Percentiles rank a stretch among this genome's conserved stretches.
These are phyloP conservation scores for Drosophila rhopaloa DNA, from an alignment of 1,140 invertebrate genomes.

Conservation along the genomic window DNA sequence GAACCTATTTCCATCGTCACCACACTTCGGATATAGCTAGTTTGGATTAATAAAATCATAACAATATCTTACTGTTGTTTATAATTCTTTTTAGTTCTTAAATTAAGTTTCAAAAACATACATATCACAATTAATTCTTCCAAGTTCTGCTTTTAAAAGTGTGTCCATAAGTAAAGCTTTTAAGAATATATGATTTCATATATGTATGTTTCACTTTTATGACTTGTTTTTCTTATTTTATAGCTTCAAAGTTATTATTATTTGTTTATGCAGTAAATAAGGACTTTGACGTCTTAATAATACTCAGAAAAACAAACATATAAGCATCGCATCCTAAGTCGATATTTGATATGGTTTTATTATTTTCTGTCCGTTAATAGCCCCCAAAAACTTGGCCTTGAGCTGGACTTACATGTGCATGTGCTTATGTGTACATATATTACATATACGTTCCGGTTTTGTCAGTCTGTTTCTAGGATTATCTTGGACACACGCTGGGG, in stretches of 20 bases:
- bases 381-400: slow-evolving; percentile 15
- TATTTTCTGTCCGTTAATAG: slow-evolving; percentile 19
- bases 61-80: too few species aligned
- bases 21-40: not conserved
- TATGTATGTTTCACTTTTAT: not conserved
- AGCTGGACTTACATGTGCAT: slow-evolving; percentile 18
- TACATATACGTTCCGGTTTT: slow-evolving; percentile 14
- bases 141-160: not conserved
- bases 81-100: too few species aligned
- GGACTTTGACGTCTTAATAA: slow-evolving; percentile 6
- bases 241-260: not conserved
- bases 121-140: too few species aligned
- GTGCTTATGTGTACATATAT: slow-evolving; percentile 5
- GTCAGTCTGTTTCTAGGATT: slow-evolving; percentile 43
- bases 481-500: slow-evolving; percentile 53
- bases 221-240: slow-evolving; percentile 3
- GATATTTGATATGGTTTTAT: slow-evolving; percentile 30
- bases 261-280: not conserved
- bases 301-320: not conserved
- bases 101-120: too few species aligned
- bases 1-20: slow-evolving; percentile 12
- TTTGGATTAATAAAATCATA: too few species aligned
- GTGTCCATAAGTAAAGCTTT: not conserved
- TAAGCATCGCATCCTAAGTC: slow-evolving; percentile 8
- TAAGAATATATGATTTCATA: not conserved